These are phyloP conservation scores for Turdus rufiventris DNA, from an alignment of 2,113 vertebrate species.

Conservation along the genomic window DNA sequence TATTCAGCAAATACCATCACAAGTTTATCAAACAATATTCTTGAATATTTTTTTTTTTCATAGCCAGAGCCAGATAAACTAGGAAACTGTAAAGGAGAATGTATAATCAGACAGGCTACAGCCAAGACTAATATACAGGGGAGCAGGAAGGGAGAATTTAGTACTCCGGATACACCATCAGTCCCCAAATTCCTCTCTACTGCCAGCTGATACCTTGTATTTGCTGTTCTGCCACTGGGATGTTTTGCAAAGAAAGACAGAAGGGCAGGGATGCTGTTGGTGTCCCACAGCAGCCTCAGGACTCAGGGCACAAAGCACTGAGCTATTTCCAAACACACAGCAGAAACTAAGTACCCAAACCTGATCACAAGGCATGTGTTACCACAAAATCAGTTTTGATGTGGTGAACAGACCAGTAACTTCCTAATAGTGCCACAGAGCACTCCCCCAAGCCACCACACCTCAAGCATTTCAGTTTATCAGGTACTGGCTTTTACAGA, in stretches of 20 bases:
- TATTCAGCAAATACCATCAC: neutral
- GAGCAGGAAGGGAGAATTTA: neutral
- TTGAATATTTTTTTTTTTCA: neutral
- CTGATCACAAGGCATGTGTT: neutral
- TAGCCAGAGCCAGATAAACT: neutral
- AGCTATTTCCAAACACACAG: neutral
- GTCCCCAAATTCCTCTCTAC: neutral
- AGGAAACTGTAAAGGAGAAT: neutral
- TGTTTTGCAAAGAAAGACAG: neutral
- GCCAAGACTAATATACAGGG: neutral
- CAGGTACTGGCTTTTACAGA: neutral
- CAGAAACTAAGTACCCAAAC: neutral
- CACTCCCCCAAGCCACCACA: neutral
- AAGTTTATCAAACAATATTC: neutral
- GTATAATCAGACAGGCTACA: neutral
- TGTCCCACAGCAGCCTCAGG: neutral
- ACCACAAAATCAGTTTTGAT: neutral
- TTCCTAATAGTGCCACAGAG: neutral
- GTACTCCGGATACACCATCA: accelerated
- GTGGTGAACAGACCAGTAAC: neutral
- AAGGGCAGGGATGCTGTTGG: neutral
- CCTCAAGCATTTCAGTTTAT: neutral
- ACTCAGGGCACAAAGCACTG: neutral
- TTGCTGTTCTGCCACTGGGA: neutral
- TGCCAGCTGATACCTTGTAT: neutral